Conservation (phyloP, 2,888 invertebrate species). For the Chloroclysta siterata region DNA sequence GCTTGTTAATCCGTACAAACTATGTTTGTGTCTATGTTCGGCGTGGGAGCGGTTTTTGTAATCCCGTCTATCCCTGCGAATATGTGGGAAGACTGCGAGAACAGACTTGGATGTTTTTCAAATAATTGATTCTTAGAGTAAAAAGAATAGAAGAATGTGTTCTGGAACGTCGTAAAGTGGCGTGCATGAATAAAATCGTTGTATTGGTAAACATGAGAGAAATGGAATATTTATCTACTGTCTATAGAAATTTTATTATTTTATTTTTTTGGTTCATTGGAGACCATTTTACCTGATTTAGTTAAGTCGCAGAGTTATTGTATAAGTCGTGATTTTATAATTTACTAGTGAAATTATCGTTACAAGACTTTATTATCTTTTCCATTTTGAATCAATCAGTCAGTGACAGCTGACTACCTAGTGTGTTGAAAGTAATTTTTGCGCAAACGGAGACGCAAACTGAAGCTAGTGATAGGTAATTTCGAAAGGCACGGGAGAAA, state of each 20-base stretch:
- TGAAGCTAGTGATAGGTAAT: not conserved
- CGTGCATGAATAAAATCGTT: constrained; percentile 5
- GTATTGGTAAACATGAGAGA: constrained; percentile 11
- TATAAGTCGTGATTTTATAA: no score
- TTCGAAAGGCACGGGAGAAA: not conserved
- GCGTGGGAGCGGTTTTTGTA: constrained; percentile 44
- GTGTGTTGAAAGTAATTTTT: not conserved
- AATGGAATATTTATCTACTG: not conserved
- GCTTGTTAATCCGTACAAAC: constrained; percentile 10
- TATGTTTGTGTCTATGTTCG: constrained; percentile 19
- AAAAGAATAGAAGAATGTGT: constrained; percentile 5
- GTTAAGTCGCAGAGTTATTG: no score
- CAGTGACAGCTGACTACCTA: no score
- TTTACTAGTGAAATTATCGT: no score
- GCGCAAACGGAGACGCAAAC: not conserved
- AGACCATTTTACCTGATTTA: not conserved
- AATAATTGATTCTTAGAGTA: constrained; percentile 17
- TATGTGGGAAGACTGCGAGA: constrained; percentile 35
- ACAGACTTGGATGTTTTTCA: constrained; percentile 12
- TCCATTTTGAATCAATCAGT: no score
- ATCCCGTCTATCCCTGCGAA: constrained; percentile 34
- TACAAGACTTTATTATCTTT: no score
- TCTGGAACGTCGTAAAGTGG: constrained; percentile 4
- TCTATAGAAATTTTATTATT: not conserved
- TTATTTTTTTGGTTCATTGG: not conserved